Evolutionary conservation across 2,888 invertebrate genomes (phyloP).

Genomic region (Dasysyrphus tricinctus): DNA sequence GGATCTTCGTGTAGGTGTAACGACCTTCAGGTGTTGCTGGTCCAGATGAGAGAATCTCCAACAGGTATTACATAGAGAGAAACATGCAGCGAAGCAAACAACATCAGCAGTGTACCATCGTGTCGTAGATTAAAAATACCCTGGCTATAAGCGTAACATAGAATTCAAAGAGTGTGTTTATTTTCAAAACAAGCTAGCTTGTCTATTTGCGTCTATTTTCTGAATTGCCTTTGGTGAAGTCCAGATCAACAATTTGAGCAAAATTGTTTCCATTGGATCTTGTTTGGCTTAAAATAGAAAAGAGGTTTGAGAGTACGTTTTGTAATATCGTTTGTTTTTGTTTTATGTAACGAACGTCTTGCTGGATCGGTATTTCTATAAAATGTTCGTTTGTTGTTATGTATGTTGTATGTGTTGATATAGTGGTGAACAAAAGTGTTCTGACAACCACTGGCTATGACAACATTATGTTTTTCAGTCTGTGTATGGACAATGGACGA

Average conservation of each 20-base stretch:
- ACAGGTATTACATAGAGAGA: constrained; percentile 17
- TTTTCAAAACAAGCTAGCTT: constrained; percentile 7
- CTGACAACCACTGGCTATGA: not conserved
- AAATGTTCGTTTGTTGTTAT: constrained; percentile 6
- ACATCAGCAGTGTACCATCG: not conserved
- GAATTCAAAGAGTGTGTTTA: constrained; percentile 13
- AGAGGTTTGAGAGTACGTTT: constrained; percentile 19
- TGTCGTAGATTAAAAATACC: constrained; percentile 25
- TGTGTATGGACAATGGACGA: too few relatives aligned
- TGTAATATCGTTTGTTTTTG: constrained; percentile 19
- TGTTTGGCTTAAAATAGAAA: constrained; percentile 35
- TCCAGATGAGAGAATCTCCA: constrained; percentile 31
- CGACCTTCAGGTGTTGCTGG: constrained; percentile 36
- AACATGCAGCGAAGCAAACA: not conserved
- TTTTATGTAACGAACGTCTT: constrained; percentile 21
- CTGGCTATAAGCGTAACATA: constrained; percentile 11
- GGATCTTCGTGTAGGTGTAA: constrained; percentile 30
- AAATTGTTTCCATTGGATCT: constrained; percentile 16
- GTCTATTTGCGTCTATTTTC: constrained; percentile 13
- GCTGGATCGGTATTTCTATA: constrained; percentile 1
- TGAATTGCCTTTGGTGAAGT: constrained; percentile 19
- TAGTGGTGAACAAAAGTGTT: constrained; percentile 13
- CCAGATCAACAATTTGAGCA: constrained; percentile 12
- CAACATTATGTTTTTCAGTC: too few relatives aligned
- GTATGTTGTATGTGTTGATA: not conserved